A percentile compares a stretch with the other conserved stretches of the same genome.
phyloP scores from a whole-genome alignment of 2,888 invertebrate genomes.

The Heliconius erato region DNA sequence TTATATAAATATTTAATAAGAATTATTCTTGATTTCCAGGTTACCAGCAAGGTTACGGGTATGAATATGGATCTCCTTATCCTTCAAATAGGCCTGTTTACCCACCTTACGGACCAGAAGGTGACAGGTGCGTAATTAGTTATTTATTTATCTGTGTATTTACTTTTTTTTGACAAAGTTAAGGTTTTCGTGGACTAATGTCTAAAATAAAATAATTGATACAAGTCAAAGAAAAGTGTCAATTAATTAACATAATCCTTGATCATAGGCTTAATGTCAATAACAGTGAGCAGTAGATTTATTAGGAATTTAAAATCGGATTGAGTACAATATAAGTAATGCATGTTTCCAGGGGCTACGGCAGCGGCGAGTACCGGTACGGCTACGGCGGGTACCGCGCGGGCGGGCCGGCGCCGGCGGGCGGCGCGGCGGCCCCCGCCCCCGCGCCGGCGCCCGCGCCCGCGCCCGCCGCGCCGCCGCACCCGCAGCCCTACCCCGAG shows the following conservation, averaged over 20 bases:
- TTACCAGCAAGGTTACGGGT: slow-evolving; percentile 88
- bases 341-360: slow-evolving; percentile 66
- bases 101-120: slow-evolving; percentile 90
- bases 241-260: no score
- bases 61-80: slow-evolving; percentile 89
- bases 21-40: slow-evolving; percentile 66
- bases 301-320: no score
- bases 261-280: no score
- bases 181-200: no score
- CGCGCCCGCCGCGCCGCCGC: slow-evolving; percentile 65
- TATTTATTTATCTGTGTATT: no score
- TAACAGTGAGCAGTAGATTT: no score
- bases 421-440: slow-evolving; percentile 65
- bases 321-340: not conserved
- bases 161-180: no score
- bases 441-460: slow-evolving; percentile 66
- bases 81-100: slow-evolving; percentile 92
- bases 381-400: slow-evolving; percentile 74
- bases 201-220: no score
- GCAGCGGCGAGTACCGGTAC: slow-evolving; percentile 67
- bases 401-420: slow-evolving; percentile 68
- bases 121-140: slow-evolving; percentile 85
- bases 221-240: no score
- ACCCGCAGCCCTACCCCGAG: slow-evolving; percentile 75
- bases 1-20: slow-evolving; percentile 3